Percentiles rank a stretch among this genome's conserved stretches.
These are phyloP conservation scores for Dromas ardeola DNA, from an alignment of 2,113 vertebrate genomes.

Conservation along the genomic window DNA sequence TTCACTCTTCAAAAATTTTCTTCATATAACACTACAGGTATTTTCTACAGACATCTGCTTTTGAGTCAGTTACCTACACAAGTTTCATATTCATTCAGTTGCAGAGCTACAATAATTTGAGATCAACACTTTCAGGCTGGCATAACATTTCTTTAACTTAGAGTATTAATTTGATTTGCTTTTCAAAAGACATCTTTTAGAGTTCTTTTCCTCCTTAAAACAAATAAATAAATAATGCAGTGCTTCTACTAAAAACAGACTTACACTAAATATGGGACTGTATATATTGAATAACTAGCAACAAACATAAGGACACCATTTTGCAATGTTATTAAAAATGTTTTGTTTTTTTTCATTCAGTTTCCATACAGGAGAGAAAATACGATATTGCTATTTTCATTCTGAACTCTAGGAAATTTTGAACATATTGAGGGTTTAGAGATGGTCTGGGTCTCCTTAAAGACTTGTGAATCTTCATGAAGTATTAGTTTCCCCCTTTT, in stretches of 20 bases:
- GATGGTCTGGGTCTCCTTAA: background rate
- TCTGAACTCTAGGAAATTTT: background rate
- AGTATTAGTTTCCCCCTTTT: background rate
- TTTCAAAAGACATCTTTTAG: background rate
- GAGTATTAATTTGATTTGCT: background rate
- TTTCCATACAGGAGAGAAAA: background rate
- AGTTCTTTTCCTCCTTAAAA: background rate
- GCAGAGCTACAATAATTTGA: background rate
- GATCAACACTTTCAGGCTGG: background rate
- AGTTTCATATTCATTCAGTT: background rate
- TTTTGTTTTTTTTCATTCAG: background rate
- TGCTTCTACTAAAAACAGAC: background rate
- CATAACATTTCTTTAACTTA: background rate
- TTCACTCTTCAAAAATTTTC: background rate
- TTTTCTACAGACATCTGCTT: background rate
- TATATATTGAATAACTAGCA: background rate
- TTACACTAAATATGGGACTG: background rate
- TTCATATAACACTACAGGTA: background rate
- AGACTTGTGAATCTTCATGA: background rate
- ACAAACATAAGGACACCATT: background rate
- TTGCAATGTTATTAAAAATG: background rate
- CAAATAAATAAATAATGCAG: background rate
- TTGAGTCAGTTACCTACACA: background rate
- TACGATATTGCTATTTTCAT: background rate
- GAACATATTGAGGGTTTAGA: background rate